Base-by-base conservation (phyloP, 2,113 vertebrate species). In the Albula glossodonta region DNA sequence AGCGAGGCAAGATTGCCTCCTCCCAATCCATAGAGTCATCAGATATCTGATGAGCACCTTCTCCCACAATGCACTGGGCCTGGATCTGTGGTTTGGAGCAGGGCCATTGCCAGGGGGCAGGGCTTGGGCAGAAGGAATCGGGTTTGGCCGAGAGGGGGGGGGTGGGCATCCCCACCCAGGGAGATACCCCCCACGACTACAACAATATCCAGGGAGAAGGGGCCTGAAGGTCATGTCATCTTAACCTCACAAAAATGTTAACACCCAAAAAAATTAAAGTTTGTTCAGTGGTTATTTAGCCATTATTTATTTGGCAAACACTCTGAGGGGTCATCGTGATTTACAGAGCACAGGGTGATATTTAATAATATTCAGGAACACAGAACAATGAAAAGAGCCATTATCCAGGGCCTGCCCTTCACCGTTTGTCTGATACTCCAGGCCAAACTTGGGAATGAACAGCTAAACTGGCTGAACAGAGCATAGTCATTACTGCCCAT, bases 1-100 rank as follows among this genome's bases (percentile, higher is more conserved):
- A 63, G 56, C 10, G 11, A 63, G 78, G 53, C 91, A 90, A 93
- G 92, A 93, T 94, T 93, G 92, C 91, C 91, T 92, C 92, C 91
- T 89, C 91, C 90, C 91, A 93, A 93, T 93, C 91, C 92, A 93
- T 85, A 51, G 53, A 49, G 52, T 31, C 25, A 60, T 60, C 56
- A 25, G 81, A 83, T 83, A 41, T 13, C 22, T 17, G 48, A 19
- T 56, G 84, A 52, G 3, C 78, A 49, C 78, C 9, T 10, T 49
- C 41, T 17, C 66, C 56, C 78, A 66, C 15, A 49, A 13, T 12
- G 50, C 51, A 41, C 13, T 51, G 31, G 51, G 74, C 52, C 70
- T 74, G n/a, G 7, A 74, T 25, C n/a, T 74, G 70, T 22, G 8
- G 70, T 10, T n/a, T 74, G 70, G n/a, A 22, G 4, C 17, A 19